These are phyloP conservation scores for Diplodus puntazzo DNA, from an alignment of 2,797 vertebrate genomes.

Conservation along the genomic window DNA sequence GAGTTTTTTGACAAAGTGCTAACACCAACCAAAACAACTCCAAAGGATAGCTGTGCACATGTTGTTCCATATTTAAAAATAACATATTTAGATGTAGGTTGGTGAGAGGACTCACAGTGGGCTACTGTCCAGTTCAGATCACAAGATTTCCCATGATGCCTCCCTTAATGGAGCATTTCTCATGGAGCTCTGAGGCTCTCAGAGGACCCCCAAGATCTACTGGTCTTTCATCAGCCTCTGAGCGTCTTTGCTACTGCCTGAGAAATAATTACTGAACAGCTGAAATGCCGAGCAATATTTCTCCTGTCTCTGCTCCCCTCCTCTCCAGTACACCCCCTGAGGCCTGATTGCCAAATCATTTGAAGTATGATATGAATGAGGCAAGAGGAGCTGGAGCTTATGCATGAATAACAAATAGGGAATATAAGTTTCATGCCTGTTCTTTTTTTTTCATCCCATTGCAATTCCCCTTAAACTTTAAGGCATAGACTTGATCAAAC, in stretches of 20 bases:
- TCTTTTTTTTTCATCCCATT: constrained; percentile 16
- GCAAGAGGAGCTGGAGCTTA: constrained; percentile 69
- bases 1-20: background rate
- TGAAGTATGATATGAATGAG: constrained; percentile 81
- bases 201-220: constrained; percentile 63
- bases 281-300: constrained; percentile 73
- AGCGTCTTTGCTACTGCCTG: constrained; percentile 57
- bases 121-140: constrained; percentile 39
- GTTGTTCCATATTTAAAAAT: background rate
- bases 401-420: constrained; percentile 77
- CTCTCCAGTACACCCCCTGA: constrained; percentile 50
- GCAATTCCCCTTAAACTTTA: constrained; percentile 38
- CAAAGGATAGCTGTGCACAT: background rate
- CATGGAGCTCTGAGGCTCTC: constrained; percentile 52
- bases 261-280: constrained; percentile 81
- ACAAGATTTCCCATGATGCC: constrained; percentile 66
- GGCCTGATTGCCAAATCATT: constrained; percentile 82
- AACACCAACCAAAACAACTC: background rate
- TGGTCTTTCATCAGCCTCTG: constrained; percentile 78
- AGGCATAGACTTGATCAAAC: constrained; percentile 60
- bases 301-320: constrained; percentile 51
- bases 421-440: constrained; percentile 58
- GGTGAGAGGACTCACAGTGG: constrained; percentile 21
- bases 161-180: constrained; percentile 68
- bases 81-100: constrained; percentile 38